These are phyloP conservation scores for Heliothis peltigera DNA, from an alignment of 2,888 invertebrate genomes.

Conservation along the genomic window DNA sequence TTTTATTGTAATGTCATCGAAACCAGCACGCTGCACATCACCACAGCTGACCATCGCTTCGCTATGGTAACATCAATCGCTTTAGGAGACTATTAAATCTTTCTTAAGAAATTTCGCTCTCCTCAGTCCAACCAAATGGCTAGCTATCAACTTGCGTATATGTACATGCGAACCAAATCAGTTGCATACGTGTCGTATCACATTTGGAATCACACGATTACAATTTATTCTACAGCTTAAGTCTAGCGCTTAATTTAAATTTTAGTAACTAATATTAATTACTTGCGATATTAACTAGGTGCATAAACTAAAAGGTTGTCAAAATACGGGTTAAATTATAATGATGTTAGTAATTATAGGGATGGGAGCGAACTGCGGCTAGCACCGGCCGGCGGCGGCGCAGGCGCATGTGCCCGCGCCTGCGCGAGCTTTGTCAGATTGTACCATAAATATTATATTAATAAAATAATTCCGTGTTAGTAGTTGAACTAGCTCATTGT, in stretches of 20 bases:
- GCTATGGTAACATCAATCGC: no score
- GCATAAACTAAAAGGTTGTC: constrained; percentile 18
- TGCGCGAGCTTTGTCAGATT: no score
- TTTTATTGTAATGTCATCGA: no score
- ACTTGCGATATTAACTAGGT: constrained; percentile 18
- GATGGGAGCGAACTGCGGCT: constrained; percentile 7
- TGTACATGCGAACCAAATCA: background rate
- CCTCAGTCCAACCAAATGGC: no score
- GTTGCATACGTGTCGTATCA: background rate
- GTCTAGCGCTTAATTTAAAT: constrained; percentile 20
- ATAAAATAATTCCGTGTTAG: constrained; percentile 26
- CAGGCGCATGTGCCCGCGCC: background rate
- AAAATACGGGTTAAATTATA: constrained; percentile 11
- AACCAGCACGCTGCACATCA: no score
- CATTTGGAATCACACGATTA: constrained; percentile 8
- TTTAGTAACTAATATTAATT: constrained; percentile 28
- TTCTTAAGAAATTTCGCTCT: no score
- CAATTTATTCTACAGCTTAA: constrained; percentile 17
- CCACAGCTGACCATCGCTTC: no score
- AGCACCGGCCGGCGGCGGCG: background rate
- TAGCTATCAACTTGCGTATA: no score
- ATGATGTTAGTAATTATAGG: background rate
- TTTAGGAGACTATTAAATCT: no score
- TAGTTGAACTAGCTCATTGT: constrained; percentile 47
- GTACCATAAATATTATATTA: constrained; percentile 20